Percentiles rank a stretch among this genome's conserved stretches.
Conservation (phyloP, 1,140 invertebrate genomes). For the Agrilus planipennis region DNA sequence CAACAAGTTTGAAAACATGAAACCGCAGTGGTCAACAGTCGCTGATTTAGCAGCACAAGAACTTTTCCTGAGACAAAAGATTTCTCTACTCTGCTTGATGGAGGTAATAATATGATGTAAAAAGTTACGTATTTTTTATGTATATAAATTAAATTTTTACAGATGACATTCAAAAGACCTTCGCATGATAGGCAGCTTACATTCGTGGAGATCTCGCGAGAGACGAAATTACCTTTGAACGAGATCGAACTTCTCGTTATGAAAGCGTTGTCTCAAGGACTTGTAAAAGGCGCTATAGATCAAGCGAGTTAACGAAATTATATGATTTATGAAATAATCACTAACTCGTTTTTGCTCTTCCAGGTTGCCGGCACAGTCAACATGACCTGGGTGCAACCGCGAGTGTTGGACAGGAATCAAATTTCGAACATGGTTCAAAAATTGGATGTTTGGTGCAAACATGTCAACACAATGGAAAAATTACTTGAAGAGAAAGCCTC, state of each 20-base stretch:
- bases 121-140: background rate
- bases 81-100: constrained; percentile 92
- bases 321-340: background rate
- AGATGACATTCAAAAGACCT: constrained; percentile 64
- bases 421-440: constrained; percentile 67
- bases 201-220: constrained; percentile 82
- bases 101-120: constrained; percentile 49
- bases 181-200: constrained; percentile 66
- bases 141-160: constrained; percentile 9
- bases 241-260: constrained; percentile 94
- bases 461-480: constrained; percentile 70
- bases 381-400: constrained; percentile 84
- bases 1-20: constrained; percentile 68
- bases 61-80: constrained; percentile 77
- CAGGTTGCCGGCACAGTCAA: constrained; percentile 48
- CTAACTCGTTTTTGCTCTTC: constrained; percentile 6
- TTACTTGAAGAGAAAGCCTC: constrained; percentile 69
- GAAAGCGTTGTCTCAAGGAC: constrained; percentile 91
- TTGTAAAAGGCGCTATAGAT: constrained; percentile 92
- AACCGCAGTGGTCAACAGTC: constrained; percentile 68
- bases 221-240: constrained; percentile 66
- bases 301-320: constrained; percentile 69
- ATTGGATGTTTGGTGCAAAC: constrained; percentile 69
- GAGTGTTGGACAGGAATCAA: constrained; percentile 69
- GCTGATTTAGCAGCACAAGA: constrained; percentile 81